These are phyloP conservation scores for Paracentrotus lividus DNA, from an alignment of 53 echinoderm and acorn worm genomes.

Conservation along the genomic window DNA sequence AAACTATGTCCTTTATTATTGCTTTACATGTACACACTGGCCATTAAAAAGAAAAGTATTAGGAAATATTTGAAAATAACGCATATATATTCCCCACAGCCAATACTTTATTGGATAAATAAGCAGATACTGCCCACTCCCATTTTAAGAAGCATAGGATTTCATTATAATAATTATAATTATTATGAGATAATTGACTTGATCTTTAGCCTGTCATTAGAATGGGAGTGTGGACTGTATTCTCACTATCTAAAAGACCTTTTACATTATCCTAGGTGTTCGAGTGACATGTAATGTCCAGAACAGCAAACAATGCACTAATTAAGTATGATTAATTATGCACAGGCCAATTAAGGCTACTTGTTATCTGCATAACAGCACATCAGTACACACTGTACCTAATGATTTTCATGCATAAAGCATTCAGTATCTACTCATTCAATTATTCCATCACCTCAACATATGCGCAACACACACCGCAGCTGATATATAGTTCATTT, in stretches of 20 bases:
- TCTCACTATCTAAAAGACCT: background rate
- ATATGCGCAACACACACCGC: constrained; percentile 33
- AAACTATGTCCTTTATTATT: background rate
- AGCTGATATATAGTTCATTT: too few species aligned
- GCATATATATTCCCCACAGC: background rate
- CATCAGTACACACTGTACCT: background rate
- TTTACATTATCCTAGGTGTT: background rate
- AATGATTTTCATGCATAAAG: constrained; percentile 5
- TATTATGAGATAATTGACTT: too few species aligned
- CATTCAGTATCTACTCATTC: background rate
- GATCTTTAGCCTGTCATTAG: background rate
- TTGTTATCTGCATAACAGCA: background rate
- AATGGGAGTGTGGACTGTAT: too few species aligned
- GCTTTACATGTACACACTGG: background rate
- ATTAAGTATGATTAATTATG: background rate
- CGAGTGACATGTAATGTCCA: background rate
- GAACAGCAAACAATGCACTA: background rate
- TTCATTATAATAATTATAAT: too few species aligned
- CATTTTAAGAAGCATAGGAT: too few species aligned
- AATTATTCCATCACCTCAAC: constrained; percentile 14
- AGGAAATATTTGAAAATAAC: background rate
- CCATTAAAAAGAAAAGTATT: background rate
- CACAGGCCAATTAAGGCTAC: background rate
- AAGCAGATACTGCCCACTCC: background rate
- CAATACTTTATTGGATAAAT: background rate